These are phyloP conservation scores for Leiothrix lutea DNA, from an alignment of 2,113 vertebrate genomes.

Conservation along the genomic window DNA sequence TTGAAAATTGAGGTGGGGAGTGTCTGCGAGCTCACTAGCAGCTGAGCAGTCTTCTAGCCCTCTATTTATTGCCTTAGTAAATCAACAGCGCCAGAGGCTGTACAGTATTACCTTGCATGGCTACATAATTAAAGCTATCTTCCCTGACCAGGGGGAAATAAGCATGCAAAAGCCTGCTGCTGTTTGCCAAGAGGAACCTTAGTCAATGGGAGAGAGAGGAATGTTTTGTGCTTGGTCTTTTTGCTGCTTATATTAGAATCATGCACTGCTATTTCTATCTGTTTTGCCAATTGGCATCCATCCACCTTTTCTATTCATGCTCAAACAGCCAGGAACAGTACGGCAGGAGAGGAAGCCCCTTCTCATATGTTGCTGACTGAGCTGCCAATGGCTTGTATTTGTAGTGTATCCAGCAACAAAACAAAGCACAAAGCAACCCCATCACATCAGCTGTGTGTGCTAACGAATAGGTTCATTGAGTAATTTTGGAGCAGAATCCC, in stretches of 20 bases:
- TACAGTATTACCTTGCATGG: background rate
- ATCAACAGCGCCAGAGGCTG: background rate
- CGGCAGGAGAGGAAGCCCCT: conserved; percentile 68
- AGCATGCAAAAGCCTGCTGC: conserved; percentile 64
- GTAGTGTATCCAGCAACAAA: conserved; percentile 65
- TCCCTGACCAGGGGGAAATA: conserved; percentile 59
- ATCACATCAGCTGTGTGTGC: conserved; percentile 58
- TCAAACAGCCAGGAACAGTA: conserved; percentile 66
- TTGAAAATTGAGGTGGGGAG: background rate
- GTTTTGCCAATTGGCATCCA: conserved; percentile 78
- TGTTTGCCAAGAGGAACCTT: conserved; percentile 65
- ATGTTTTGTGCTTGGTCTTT: conserved; percentile 62
- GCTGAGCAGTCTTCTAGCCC: background rate
- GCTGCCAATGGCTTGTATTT: conserved; percentile 62
- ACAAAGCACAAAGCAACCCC: conserved; percentile 22
- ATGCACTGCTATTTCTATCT: conserved; percentile 67
- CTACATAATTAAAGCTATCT: conserved; percentile 41
- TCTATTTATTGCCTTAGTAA: background rate
- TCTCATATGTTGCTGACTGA: conserved; percentile 47
- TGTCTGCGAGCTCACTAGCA: background rate
- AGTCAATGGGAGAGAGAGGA: conserved; percentile 29
- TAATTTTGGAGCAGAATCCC: background rate
- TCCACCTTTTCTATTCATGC: conserved; percentile 77
- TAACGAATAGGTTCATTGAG: background rate
- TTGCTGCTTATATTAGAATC: conserved; percentile 74